Conservation (phyloP, 2,113 vertebrate species). For the Smithornis capensis region DNA sequence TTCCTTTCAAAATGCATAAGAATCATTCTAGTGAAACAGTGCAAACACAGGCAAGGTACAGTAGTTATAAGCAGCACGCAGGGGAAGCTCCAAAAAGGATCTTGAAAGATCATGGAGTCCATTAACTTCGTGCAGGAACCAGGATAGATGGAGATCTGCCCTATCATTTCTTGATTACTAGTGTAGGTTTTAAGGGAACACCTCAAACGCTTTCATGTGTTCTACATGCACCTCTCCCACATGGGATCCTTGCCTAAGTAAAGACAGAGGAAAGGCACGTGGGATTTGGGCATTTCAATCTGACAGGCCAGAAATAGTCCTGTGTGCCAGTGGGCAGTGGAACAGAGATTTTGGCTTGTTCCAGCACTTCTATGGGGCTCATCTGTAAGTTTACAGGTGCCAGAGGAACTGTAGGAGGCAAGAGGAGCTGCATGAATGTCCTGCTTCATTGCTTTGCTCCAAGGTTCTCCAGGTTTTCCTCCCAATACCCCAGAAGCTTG, state of each 20-base stretch:
- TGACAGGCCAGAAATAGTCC: neutral
- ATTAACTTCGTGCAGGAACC: neutral
- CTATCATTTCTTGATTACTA: neutral
- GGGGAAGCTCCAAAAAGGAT: neutral
- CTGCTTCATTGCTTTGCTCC: neutral
- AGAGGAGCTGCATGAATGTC: fast-evolving
- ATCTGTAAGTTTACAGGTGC: neutral
- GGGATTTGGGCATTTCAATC: neutral
- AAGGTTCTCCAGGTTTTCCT: neutral
- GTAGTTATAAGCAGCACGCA: neutral
- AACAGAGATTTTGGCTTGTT: neutral
- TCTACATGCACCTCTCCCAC: fast-evolving
- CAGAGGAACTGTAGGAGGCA: neutral
- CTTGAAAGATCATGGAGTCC: neutral
- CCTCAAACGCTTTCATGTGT: neutral
- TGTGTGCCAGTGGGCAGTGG: neutral
- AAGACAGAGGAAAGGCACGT: fast-evolving
- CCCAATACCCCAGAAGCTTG: neutral
- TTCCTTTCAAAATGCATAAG: neutral
- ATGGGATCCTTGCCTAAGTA: neutral
- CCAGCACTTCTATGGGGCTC: neutral
- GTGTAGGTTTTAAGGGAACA: neutral
- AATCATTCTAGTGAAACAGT: neutral
- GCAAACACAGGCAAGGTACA: neutral
- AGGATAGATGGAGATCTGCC: neutral